Conservation (phyloP, 2,888 invertebrate genomes). For the Dynastes grantii region DNA sequence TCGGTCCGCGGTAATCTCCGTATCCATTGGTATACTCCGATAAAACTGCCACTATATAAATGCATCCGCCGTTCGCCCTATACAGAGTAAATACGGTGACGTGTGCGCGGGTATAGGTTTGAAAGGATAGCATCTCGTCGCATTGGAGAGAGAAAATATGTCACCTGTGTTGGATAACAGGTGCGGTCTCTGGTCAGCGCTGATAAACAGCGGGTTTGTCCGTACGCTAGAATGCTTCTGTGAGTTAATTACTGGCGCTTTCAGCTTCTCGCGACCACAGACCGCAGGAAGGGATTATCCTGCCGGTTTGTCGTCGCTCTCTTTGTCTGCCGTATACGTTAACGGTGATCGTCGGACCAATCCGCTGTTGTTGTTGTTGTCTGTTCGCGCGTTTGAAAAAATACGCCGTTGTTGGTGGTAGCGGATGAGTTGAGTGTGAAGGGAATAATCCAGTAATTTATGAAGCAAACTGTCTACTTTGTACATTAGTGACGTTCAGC, state of each 20-base stretch:
- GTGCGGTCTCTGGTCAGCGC: conserved; percentile 52
- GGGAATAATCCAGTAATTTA: conserved; percentile 27
- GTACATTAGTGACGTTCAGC: background rate
- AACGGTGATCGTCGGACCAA: background rate
- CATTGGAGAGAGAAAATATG: conserved; percentile 36
- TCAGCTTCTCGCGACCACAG: conserved; percentile 49
- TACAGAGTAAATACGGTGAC: too few species aligned
- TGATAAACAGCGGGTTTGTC: conserved; percentile 55
- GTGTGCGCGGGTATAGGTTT: background rate
- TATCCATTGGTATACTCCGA: too few species aligned
- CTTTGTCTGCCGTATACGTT: conserved; percentile 3
- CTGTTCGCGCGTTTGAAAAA: conserved; percentile 1
- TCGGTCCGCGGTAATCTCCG: too few species aligned
- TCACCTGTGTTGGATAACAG: conserved; percentile 50
- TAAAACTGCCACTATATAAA: too few species aligned
- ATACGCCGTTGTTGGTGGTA: background rate
- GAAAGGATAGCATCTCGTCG: background rate
- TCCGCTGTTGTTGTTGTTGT: conserved; percentile 12
- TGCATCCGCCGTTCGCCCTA: too few species aligned
- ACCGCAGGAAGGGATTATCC: conserved; percentile 42
- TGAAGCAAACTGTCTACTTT: background rate
- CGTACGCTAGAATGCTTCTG: conserved; percentile 54
- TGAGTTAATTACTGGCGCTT: conserved; percentile 56
- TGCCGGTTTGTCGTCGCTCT: conserved; percentile 14
- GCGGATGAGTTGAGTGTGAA: background rate